Base-by-base conservation (phyloP, 2,888 invertebrate species). In the Atethmia centrago region DNA sequence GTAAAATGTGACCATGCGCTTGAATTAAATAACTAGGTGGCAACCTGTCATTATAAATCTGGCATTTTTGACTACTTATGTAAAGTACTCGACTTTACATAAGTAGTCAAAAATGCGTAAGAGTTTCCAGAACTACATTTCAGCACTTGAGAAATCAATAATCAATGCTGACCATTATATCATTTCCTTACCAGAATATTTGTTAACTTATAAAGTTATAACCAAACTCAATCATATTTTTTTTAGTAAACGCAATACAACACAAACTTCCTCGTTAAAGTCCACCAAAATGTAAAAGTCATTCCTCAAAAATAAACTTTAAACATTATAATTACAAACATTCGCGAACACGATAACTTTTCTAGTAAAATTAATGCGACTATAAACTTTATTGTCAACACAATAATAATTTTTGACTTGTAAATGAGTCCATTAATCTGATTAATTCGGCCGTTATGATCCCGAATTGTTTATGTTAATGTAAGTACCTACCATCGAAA, bases 301-400 rank as follows among this genome's bases (percentile, higher is more conserved):
- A 59, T 51, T 63, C 31, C 40, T 51, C 75, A 75, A 80, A 74
- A 74, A 75, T 63, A 51, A 71, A 86, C 68, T 70, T 74, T 71
- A 79, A 75, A 81, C 64, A 83, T 75, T 67, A 71, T 75, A 79
- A 84, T 82, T 74, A 74, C 31, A 51, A 58, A 71, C 75, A 84
- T 85, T 85, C 58, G 61, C 72, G 40, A 74, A 77, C 79, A 79
- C 72, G 73, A 86, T 80, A 83, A 84, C 77, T 85, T 82, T 74
- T 21, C 55, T 83, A 81, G 75, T 85, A 69, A 85, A 81, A 87
- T 87, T 68, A 77, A 86, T 87, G 77, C n/a, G 64, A 77, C 79
- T 67, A 81, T 86, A 84, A 85, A 85, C 86, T 81, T 86, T 79
- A 86, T 74, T 83, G 86, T 87, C 86, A 87, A 84, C 86, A 84